Evolutionary conservation across 2,113 vertebrate species (phyloP), one percentile per base, ranked within the genome.

Genomic region (Dipodomys merriami): DNA sequence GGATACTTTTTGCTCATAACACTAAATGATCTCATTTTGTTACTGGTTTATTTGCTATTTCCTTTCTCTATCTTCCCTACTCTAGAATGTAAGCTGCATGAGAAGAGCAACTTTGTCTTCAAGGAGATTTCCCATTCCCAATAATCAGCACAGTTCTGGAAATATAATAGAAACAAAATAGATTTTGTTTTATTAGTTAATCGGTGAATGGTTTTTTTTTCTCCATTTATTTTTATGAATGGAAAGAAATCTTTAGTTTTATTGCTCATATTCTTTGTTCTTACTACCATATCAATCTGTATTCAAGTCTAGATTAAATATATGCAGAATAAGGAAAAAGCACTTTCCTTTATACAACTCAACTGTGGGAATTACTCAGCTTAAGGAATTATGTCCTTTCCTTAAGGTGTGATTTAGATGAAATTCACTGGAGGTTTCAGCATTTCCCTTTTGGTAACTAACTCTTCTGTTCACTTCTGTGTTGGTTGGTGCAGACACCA

Each of bases 141-240:
- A 25, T 65, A 83, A 69, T 83, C 53, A 95, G 6, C 53, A 64
- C 19, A 77, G 53, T 67, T 22, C 83, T 15, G 57, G 10, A 27
- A 64, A 18, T 11, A 2, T 53, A 65, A 80, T 19, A 57, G 53
- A 29, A 77, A 60, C 22, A 72, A 62, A 67, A 22, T 69, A 67
- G 8, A 86, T 76, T 72, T 71, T 81, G 30, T 79, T 86, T 27
- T 30, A 5, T 72, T 92, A 78, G 10, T 33, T 10, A 91, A 12
- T 86, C 65, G 76, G 83, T 81, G 44, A 89, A 89, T 44, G 91
- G n/a, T n/a, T 68, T 44, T 33, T 83, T 92, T 57, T 93, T 25
- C 27, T 65, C 5, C 12, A 80, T 85, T 91, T 64, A 62, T 53
- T 92, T 87, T 60, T 57, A 57, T 57, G 53, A 57, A 57, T 57